These are phyloP conservation scores for Sapajus apella DNA, from an alignment of 2,113 vertebrate species.

Conservation along the genomic window DNA sequence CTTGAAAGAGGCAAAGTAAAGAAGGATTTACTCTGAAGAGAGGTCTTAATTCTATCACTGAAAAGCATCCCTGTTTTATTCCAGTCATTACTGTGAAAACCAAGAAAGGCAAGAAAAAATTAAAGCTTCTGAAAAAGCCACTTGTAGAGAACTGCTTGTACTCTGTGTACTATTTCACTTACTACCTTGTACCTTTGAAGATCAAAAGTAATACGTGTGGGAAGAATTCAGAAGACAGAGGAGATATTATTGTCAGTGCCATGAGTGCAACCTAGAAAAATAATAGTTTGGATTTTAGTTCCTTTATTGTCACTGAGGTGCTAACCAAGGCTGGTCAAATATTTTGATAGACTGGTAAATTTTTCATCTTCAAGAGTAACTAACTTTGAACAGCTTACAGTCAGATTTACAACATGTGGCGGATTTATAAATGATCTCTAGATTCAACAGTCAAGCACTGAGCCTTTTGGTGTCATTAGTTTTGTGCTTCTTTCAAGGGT, in stretches of 20 bases:
- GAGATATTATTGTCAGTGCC: background rate
- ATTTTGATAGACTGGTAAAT: background rate
- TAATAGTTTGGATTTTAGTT: background rate
- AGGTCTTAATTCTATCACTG: slow-evolving; percentile 64
- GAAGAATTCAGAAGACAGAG: background rate
- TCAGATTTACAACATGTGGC: background rate
- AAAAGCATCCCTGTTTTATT: slow-evolving; percentile 39
- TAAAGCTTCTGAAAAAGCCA: background rate
- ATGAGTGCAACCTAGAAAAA: background rate
- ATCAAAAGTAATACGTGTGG: background rate
- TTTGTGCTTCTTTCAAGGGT: background rate
- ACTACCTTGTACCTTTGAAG: background rate
- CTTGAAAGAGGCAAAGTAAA: slow-evolving; percentile 66
- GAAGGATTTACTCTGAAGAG: slow-evolving; percentile 59
- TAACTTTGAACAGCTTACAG: background rate
- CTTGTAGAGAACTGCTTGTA: background rate
- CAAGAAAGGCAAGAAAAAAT: slow-evolving; percentile 36
- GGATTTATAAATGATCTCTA: background rate
- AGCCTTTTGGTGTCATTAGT: background rate
- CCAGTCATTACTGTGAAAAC: background rate
- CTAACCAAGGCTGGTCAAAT: background rate
- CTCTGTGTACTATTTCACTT: background rate
- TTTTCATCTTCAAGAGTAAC: background rate
- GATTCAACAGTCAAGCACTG: background rate
- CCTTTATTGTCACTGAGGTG: background rate